These are phyloP conservation scores for Lepus europaeus DNA, from an alignment of 2,113 vertebrate genomes.

Conservation along the genomic window DNA sequence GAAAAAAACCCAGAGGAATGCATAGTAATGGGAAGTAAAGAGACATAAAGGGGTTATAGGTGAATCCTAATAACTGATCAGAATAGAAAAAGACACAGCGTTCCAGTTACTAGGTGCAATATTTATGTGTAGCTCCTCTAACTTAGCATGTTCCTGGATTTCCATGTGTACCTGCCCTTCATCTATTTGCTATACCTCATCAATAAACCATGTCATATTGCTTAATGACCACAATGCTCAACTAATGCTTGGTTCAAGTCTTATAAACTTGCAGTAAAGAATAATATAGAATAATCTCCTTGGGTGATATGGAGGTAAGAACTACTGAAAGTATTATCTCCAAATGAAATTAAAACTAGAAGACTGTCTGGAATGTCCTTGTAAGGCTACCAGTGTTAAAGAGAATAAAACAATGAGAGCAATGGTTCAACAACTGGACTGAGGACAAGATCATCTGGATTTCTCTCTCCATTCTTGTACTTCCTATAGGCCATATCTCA, in stretches of 20 bases:
- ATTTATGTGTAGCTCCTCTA: too few relatives aligned
- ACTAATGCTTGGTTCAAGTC: background rate
- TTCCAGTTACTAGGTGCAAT: accelerated
- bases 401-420: background rate
- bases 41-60: background rate
- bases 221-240: background rate
- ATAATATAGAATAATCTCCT: background rate
- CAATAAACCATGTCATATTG: background rate
- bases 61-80: background rate
- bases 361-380: background rate
- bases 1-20: background rate
- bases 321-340: background rate
- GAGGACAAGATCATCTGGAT: background rate
- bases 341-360: background rate
- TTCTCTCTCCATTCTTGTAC: slow-evolving; percentile 26
- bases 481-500: background rate
- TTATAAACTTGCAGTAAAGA: background rate
- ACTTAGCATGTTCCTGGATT: background rate
- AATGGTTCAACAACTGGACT: background rate
- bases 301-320: background rate
- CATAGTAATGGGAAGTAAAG: background rate
- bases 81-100: background rate
- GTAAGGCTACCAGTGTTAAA: too few relatives aligned
- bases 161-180: background rate
- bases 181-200: background rate